Percentiles rank a stretch among this genome's conserved stretches.
Evolutionary conservation across 2,888 invertebrate species (phyloP).

Genomic region (Brenthis ino): DNA sequence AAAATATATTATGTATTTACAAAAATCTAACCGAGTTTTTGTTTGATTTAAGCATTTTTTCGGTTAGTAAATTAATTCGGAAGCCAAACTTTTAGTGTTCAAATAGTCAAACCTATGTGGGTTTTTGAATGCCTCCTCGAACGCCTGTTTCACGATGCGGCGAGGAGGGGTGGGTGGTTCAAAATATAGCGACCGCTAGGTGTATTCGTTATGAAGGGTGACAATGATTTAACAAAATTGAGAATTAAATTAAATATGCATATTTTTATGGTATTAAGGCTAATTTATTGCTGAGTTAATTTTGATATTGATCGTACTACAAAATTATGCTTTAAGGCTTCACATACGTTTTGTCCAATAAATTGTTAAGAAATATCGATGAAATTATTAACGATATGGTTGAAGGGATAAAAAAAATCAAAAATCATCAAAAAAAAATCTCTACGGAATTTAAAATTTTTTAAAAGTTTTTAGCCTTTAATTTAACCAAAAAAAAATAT

Average conservation of each 20-base stretch:
- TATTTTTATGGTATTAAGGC: neutral
- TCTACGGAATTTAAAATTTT: too few species aligned
- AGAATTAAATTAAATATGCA: neutral
- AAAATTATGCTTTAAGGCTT: too few species aligned
- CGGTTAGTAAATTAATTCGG: slow-evolving; percentile 1
- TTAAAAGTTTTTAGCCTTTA: too few species aligned
- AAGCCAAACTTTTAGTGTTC: slow-evolving; percentile 19
- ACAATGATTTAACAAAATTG: slow-evolving; percentile 14
- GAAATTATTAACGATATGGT: too few species aligned
- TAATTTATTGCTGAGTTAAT: neutral
- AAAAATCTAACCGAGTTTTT: too few species aligned
- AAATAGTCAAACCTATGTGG: slow-evolving; percentile 15
- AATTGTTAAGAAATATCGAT: too few species aligned
- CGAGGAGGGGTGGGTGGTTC: slow-evolving; percentile 16
- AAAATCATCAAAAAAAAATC: too few species aligned
- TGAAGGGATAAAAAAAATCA: too few species aligned
- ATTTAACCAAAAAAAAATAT: too few species aligned
- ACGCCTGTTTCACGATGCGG: slow-evolving; percentile 1
- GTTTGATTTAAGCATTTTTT: neutral
- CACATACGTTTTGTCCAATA: too few species aligned
- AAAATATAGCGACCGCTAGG: slow-evolving; percentile 16
- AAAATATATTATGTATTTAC: too few species aligned
- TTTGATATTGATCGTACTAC: too few species aligned
- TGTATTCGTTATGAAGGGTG: slow-evolving; percentile 22
- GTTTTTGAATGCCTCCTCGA: slow-evolving; percentile 21